Evolutionary conservation across 2,113 vertebrate species (phyloP), one percentile per base, ranked within the genome.

Genomic region (Oceanites oceanicus): DNA sequence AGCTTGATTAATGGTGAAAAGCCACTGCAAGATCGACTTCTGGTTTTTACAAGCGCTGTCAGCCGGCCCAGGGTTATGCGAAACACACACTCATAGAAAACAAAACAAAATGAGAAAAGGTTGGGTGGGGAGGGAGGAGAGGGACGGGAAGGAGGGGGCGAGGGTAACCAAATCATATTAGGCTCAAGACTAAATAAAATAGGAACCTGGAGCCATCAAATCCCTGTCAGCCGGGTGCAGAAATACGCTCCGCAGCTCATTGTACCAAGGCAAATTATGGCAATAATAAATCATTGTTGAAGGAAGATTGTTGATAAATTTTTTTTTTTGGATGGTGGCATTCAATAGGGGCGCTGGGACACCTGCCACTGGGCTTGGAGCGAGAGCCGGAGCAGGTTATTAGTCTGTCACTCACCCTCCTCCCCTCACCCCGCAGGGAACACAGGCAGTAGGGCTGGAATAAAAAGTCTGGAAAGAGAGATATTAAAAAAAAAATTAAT

Each of bases 1-100:
- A 98, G 98, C 97, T 98, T 98, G 98, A 98, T 98, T 98, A 98
- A 98, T 98, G 98, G 98, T 97, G 97, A 98, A 97, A 98, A 98
- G 98, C 97, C 97, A 97, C 95, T 25, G 97, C 96, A 49, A 97
- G 98, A 98, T 98, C 97, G 97, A 98, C 98, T 98, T 88, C 96
- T 97, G 97, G 96, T 97, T 97, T 97, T 97, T 97, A 98, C 98
- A 98, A 98, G 97, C 40, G 85, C 97, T 98, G 97, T 98, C 97
- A 98, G 94, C 92, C 77, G 47, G 97, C 93, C 96, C 97, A 91
- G 97, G 98, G 97, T 97, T 97, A 97, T 94, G 92, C 78, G 97
- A 97, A 97, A 97, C 97, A 94, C 94, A 94, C 95, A 84, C 96
- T 92, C 94, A 52, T 68, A 90, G 95, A 96, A 97, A 97, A 98